Evolutionary conservation across 2,797 vertebrate genomes (phyloP).

Genomic region (Crenichthys baileyi): DNA sequence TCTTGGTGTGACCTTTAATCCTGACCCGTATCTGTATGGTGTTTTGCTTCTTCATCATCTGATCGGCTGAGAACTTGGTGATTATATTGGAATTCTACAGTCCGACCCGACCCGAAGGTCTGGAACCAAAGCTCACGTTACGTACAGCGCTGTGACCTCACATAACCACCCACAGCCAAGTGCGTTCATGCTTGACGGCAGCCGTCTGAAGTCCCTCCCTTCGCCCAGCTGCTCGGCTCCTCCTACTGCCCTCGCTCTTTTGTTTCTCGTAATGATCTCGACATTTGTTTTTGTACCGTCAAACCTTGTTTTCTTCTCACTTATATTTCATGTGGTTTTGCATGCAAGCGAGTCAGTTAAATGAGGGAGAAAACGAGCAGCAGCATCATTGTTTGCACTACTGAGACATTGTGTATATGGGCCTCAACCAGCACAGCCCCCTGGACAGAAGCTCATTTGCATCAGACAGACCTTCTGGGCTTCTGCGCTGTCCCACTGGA

Average conservation of each 20-base stretch:
- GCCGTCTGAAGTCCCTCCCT: conserved; percentile 43
- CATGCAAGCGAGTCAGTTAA: conserved; percentile 52
- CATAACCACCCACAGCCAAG: conserved; percentile 51
- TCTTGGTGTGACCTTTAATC: neutral
- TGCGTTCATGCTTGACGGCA: conserved; percentile 54
- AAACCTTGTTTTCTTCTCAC: conserved; percentile 22
- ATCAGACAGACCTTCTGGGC: conserved; percentile 52
- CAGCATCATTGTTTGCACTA: conserved; percentile 58
- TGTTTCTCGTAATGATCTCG: conserved; percentile 62
- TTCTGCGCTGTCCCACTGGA: conserved; percentile 15
- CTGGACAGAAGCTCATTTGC: conserved; percentile 59
- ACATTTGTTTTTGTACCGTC: conserved; percentile 40
- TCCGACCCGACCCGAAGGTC: neutral
- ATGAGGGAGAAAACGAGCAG: conserved; percentile 66
- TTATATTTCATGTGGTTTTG: conserved; percentile 32
- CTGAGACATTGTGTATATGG: conserved; percentile 29
- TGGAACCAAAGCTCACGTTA: conserved; percentile 15
- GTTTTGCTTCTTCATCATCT: neutral
- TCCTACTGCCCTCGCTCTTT: conserved; percentile 42
- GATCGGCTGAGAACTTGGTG: neutral
- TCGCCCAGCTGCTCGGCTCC: conserved; percentile 27
- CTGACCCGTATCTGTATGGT: neutral
- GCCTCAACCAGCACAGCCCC: conserved; percentile 23
- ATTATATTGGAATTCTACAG: neutral
- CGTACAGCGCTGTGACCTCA: conserved; percentile 38